Evolutionary conservation across 1,140 invertebrate species (phyloP), one percentile per base, ranked within the genome.

Genomic region (Drosophila serrata): DNA sequence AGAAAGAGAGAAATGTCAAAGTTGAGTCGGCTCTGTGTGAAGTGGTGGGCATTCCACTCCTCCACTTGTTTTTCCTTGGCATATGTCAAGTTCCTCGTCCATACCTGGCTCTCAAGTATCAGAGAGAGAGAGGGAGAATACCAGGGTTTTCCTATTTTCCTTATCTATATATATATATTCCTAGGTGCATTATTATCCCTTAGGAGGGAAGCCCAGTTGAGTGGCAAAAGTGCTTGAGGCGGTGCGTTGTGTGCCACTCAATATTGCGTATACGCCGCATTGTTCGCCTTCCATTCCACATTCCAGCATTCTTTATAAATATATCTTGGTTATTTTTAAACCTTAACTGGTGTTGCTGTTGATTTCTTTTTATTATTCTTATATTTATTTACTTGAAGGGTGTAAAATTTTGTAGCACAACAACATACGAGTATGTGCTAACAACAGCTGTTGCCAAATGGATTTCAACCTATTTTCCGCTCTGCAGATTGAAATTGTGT

Each of bases 261-360:
- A 62, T 53, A 59, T 77, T 73, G 80, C 79, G 79, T 81, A 81
- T 81, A 81, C 78, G 79, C 57, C 65, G 65, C 64, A 64, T 81
- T 76, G 75, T 78, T 57, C 64, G 37, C n/a, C 27, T 24, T 3
- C 9, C 9, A 59, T 78, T 78, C 43, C 64, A 42, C 19, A 22
- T 17, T 7, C n/a, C 8, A 56, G 43, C 22, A 69, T 63, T 56
- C 35, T 29, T 33, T 56, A 61, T 79, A 67, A 29, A 27, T 22
- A 74, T 55, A 81, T 62, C 29, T 49, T 62, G 42, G 45, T 74
- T 75, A 74, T 53, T 67, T 58, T 61, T 27, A 75, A 46, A 63
- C 62, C 27, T 45, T 46, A 39, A 64, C 42, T 68, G 53, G 40
- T 60, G 40, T 39, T 33, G 42, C 42, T 43, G n/a, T n/a, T 43